Percentiles rank a stretch among this genome's conserved stretches.
Evolutionary conservation across 2,888 invertebrate genomes (phyloP).

Genomic region (Drosophila quasianomalipes): DNA sequence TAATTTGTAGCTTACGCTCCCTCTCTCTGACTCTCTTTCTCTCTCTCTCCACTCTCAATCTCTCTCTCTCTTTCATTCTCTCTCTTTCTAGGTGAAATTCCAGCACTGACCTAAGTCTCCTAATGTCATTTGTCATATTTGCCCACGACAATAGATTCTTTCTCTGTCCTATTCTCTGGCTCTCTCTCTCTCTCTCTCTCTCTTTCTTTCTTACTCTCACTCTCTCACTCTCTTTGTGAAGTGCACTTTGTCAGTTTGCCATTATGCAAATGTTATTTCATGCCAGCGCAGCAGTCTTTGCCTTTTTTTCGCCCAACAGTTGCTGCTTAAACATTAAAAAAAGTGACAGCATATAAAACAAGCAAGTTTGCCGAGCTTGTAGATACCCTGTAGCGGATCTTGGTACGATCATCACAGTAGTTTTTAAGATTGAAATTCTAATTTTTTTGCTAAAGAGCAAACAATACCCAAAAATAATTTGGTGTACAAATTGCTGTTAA

Average conservation of each 20-base stretch:
- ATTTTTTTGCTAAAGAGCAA: not conserved
- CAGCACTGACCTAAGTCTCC: constrained; percentile 59
- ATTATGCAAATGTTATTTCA: constrained; percentile 79
- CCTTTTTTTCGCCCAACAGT: constrained; percentile 13
- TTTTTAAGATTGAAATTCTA: not conserved
- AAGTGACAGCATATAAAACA: not conserved
- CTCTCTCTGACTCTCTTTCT: not conserved
- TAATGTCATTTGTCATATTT: constrained; percentile 75
- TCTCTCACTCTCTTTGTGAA: constrained; percentile 6
- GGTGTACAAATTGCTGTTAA: not conserved
- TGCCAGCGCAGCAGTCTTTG: constrained; percentile 42
- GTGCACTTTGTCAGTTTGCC: constrained; percentile 68
- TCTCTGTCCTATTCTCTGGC: not conserved
- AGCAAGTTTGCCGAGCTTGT: not conserved
- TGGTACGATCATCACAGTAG: not conserved
- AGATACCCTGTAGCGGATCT: not conserved
- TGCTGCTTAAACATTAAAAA: constrained; percentile 25
- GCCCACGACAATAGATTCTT: constrained; percentile 5
- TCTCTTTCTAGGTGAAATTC: constrained; percentile 56
- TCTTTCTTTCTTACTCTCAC: not conserved
- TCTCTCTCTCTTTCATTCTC: not conserved
- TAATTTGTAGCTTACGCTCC: constrained; percentile 35
- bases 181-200: not conserved
- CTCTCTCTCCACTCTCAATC: not conserved
- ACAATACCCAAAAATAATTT: not conserved